These are phyloP conservation scores for Stenoptilia bipunctidactyla DNA, from an alignment of 2,888 invertebrate genomes.

Conservation along the genomic window DNA sequence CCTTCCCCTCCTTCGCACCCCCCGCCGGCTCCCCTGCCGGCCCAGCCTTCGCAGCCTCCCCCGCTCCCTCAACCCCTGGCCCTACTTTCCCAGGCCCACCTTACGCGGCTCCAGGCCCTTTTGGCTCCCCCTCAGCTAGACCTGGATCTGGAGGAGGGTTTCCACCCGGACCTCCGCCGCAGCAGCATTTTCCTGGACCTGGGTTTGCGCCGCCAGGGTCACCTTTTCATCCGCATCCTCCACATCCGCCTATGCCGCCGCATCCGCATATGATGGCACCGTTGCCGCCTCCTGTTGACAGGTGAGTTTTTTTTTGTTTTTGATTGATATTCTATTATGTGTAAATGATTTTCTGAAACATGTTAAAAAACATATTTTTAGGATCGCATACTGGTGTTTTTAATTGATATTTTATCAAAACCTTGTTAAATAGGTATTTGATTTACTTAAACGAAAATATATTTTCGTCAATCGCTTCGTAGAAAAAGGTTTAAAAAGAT, in stretches of 20 bases:
- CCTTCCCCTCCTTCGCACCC: conserved; percentile 83
- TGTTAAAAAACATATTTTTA: too few species aligned
- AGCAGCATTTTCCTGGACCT: conserved; percentile 78
- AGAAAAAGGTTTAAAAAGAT: too few species aligned
- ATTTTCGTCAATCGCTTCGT: too few species aligned
- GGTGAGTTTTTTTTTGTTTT: conserved; percentile 59
- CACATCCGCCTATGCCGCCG: conserved; percentile 90
- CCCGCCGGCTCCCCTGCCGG: conserved; percentile 82
- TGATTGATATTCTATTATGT: too few species aligned
- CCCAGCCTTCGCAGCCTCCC: conserved; percentile 77
- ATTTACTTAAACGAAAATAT: too few species aligned
- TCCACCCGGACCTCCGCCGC: conserved; percentile 78
- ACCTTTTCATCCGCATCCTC: conserved; percentile 85
- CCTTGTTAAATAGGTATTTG: too few species aligned
- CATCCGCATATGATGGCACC: conserved; percentile 67
- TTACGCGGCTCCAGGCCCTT: conserved; percentile 76
- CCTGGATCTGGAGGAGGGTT: conserved; percentile 89
- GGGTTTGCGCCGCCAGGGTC: conserved; percentile 82
- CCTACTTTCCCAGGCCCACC: conserved; percentile 78
- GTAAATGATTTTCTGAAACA: too few species aligned
- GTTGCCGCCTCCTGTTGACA: conserved; percentile 83
- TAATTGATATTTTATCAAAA: too few species aligned
- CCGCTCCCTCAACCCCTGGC: conserved; percentile 80
- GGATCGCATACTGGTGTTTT: too few species aligned
- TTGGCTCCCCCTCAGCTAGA: conserved; percentile 72